A percentile compares a stretch with the other conserved stretches of the same genome.
These are phyloP conservation scores for Chelonoidis abingdonii DNA, from an alignment of 2,113 vertebrate species.

Conservation along the genomic window DNA sequence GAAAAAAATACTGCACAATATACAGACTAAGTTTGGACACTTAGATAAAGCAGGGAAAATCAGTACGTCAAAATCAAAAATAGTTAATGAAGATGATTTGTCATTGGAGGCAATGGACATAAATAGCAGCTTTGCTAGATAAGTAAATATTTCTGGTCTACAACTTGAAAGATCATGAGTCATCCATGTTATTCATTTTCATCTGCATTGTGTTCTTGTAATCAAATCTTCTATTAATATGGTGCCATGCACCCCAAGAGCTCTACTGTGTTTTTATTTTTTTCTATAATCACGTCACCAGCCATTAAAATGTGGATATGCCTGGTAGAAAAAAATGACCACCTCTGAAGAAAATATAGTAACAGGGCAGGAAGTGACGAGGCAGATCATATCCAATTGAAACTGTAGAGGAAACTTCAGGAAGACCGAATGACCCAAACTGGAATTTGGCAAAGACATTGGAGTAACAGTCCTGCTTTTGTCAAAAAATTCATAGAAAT, in stretches of 20 bases:
- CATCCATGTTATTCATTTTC: background rate
- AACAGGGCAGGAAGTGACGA: fast-evolving
- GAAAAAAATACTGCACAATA: background rate
- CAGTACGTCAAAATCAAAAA: background rate
- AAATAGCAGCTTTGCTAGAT: background rate
- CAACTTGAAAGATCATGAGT: background rate
- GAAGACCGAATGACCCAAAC: background rate
- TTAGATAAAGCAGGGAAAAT: background rate
- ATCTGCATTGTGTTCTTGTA: background rate
- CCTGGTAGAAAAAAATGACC: background rate
- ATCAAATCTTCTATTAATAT: fast-evolving
- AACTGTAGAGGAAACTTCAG: background rate
- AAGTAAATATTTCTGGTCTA: background rate
- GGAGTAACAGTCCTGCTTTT: background rate
- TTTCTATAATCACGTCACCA: background rate
- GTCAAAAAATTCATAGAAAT: background rate
- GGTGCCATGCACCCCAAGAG: background rate
- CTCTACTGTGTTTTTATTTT: background rate
- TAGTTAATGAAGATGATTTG: background rate
- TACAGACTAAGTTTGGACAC: background rate
- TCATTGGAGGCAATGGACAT: fast-evolving
- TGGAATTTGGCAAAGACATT: background rate
- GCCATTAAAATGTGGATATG: background rate
- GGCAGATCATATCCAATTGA: background rate
- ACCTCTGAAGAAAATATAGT: background rate